A percentile compares a stretch with the other conserved stretches of the same genome.
These are phyloP conservation scores for Myotis myotis DNA, from an alignment of 2,797 vertebrate genomes.

Conservation along the genomic window DNA sequence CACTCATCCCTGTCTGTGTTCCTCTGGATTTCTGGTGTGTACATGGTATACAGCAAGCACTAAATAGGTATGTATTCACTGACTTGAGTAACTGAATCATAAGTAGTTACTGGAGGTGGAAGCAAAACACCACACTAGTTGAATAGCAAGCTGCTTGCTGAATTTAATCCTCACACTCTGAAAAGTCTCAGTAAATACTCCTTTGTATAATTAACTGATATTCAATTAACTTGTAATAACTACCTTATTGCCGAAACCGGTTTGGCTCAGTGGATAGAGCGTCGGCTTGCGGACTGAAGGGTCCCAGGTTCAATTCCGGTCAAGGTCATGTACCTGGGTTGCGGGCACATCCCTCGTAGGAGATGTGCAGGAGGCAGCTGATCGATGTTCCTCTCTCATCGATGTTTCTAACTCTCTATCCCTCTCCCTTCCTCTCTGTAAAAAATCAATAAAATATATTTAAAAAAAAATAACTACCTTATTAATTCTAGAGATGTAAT, in stretches of 20 bases:
- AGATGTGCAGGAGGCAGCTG: too few relatives aligned
- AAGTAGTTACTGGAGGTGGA: background rate
- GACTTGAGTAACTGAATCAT: background rate
- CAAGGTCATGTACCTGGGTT: too few relatives aligned
- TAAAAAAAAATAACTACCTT: conserved; percentile 64
- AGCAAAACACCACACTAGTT: background rate
- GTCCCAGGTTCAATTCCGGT: too few relatives aligned
- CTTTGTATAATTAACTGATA: conserved; percentile 45
- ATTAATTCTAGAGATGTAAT: conserved; percentile 38
- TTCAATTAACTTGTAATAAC: conserved; percentile 62
- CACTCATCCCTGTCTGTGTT: background rate
- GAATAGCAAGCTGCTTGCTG: background rate
- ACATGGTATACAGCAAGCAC: background rate
- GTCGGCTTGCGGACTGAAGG: too few relatives aligned
- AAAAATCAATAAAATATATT: too few relatives aligned
- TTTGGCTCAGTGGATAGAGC: too few relatives aligned
- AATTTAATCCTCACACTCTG: conserved; percentile 24
- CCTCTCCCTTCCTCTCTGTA: too few relatives aligned
- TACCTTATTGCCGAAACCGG: too few relatives aligned
- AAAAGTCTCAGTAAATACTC: conserved; percentile 27
- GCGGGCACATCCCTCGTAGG: too few relatives aligned
- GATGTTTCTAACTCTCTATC: too few relatives aligned
- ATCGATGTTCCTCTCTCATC: too few relatives aligned
- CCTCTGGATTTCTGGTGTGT: background rate
- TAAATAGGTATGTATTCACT: background rate